phyloP scores from a whole-genome alignment of 1,140 invertebrate genomes.

The Macrosteles quadrilineatus region DNA sequence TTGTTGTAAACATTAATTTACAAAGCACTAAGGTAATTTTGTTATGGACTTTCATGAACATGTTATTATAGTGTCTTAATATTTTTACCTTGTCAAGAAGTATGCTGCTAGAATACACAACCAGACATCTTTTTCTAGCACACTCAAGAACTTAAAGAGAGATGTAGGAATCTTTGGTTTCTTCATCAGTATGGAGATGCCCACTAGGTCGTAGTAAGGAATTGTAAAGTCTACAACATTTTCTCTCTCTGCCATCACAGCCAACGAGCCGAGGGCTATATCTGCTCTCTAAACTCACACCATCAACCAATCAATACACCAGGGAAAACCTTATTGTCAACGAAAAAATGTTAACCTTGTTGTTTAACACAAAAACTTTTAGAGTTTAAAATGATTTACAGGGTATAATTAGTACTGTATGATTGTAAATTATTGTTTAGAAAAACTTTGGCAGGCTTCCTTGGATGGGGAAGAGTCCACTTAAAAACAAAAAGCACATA shows the following conservation, averaged over 20 bases:
- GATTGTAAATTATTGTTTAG: no score
- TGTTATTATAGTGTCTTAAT: no score
- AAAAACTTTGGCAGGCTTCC: no score
- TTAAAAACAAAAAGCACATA: no score
- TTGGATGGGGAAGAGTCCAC: no score
- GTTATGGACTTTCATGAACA: no score
- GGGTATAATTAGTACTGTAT: no score
- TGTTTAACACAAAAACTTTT: neutral
- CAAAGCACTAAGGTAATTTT: no score
- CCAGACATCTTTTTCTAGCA: constrained; percentile 96
- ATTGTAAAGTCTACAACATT: constrained; percentile 95
- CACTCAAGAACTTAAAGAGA: constrained; percentile 95
- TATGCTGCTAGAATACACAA: constrained; percentile 93
- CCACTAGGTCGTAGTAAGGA: constrained; percentile 93
- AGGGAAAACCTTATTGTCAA: neutral
- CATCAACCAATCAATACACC: constrained; percentile 25
- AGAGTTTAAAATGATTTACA: neutral
- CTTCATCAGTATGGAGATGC: constrained; percentile 90
- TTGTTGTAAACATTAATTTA: no score
- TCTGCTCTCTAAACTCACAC: constrained; percentile 66
- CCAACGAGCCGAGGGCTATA: constrained; percentile 83
- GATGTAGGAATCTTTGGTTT: constrained; percentile 79
- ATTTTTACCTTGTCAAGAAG: constrained; percentile 78
- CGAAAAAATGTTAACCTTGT: no score
- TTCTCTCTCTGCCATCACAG: constrained; percentile 93